Percentiles rank a stretch among this genome's conserved stretches.
Evolutionary conservation across 2,888 invertebrate species (phyloP).

Genomic region (Zele albiditarsus): DNA sequence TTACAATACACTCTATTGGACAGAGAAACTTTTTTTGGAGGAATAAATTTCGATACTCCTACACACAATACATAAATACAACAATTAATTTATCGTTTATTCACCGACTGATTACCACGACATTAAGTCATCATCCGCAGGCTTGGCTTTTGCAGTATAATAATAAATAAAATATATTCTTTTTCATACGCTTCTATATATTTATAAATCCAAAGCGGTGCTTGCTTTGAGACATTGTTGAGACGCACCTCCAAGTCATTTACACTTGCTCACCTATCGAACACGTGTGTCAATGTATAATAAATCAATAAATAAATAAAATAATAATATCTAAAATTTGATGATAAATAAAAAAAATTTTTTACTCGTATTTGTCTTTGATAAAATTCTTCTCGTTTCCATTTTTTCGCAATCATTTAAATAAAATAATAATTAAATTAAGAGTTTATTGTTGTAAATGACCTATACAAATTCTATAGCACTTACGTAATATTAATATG

Average conservation of each 20-base stretch:
- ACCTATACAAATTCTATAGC: background rate
- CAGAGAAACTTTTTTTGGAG: no score
- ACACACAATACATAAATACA: background rate
- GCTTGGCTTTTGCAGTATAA: background rate
- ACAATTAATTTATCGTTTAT: constrained; percentile 5
- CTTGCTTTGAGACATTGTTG: background rate
- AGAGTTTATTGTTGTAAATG: background rate
- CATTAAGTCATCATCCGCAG: background rate
- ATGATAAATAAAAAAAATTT: no score
- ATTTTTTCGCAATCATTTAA: no score
- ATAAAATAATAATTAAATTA: no score
- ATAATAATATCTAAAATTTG: no score
- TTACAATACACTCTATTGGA: no score
- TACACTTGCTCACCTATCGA: background rate
- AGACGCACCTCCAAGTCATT: background rate
- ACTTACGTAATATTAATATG: background rate
- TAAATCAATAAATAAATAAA: no score
- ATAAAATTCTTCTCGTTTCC: no score
- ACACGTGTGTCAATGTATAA: no score
- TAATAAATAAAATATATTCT: background rate
- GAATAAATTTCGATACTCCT: background rate
- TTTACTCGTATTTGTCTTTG: no score
- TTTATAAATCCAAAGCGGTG: background rate
- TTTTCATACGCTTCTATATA: background rate
- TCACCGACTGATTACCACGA: background rate